phyloP scores from a whole-genome alignment of 2,888 invertebrate genomes.

The Odontothrips loti region DNA sequence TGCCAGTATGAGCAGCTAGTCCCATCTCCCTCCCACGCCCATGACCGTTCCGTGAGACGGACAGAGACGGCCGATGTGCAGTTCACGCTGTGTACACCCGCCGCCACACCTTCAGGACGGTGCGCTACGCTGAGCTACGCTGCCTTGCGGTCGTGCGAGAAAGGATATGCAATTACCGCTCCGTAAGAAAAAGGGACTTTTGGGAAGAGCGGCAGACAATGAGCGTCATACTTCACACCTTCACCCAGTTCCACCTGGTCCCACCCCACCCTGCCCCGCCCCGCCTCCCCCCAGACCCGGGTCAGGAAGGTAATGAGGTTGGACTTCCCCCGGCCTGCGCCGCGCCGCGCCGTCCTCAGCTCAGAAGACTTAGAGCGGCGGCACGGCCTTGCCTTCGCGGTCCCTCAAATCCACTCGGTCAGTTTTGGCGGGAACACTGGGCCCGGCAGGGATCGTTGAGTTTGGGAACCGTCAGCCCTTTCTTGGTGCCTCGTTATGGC shows the following conservation, averaged over 20 bases:
- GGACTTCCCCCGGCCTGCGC: not conserved
- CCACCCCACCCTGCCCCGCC: not conserved
- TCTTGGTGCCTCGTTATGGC: no score
- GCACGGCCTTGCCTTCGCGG: not conserved
- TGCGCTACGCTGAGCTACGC: not conserved
- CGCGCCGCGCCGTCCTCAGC: not conserved
- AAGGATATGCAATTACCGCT: not conserved
- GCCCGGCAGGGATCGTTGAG: no score
- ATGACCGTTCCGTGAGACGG: not conserved
- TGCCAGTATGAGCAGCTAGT: not conserved
- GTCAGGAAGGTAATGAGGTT: not conserved
- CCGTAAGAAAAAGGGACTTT: not conserved
- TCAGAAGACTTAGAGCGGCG: not conserved
- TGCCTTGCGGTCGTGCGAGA: not conserved
- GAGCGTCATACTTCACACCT: no score
- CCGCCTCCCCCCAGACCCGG: not conserved
- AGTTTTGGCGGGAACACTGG: no score
- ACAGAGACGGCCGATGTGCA: not conserved
- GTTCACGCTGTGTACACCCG: no score
- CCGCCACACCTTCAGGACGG: no score
- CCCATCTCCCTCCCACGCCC: not conserved
- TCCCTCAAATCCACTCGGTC: no score
- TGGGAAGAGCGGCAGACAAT: not conserved
- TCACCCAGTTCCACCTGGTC: no score
- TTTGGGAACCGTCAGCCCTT: no score